Percentiles rank a stretch among this genome's conserved stretches.
Evolutionary conservation across 23 tunicate species (phyloP).

Genomic region (Styela clava): DNA sequence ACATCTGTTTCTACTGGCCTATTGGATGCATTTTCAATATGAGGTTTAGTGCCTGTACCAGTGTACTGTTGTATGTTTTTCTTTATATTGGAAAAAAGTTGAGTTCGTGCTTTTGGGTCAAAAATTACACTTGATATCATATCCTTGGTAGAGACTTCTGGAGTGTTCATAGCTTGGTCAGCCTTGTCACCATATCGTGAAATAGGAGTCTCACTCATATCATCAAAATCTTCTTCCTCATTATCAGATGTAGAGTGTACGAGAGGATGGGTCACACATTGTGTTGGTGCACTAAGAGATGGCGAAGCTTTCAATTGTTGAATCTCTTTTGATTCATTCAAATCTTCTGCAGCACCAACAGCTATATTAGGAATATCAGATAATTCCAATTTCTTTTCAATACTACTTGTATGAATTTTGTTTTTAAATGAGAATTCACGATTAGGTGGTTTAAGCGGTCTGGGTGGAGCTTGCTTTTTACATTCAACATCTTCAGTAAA

Average conservation of each 20-base stretch:
- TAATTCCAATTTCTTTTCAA: neutral
- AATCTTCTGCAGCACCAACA: neutral
- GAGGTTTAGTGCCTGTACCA: neutral
- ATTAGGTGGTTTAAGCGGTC: neutral
- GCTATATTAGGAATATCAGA: neutral
- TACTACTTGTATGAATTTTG: too few species aligned
- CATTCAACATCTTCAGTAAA: neutral
- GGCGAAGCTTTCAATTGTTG: neutral
- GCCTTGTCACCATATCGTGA: neutral
- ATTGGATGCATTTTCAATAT: neutral
- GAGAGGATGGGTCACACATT: neutral
- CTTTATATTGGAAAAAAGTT: slow-evolving; percentile 3
- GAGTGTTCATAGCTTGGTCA: neutral
- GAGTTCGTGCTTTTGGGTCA: slow-evolving; percentile 21
- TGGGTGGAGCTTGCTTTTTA: neutral
- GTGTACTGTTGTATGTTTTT: slow-evolving; percentile 25
- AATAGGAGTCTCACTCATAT: neutral
- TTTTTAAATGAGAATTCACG: neutral
- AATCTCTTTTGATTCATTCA: neutral
- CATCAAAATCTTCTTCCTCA: neutral
- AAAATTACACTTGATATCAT: slow-evolving; percentile 24
- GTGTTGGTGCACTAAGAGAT: neutral
- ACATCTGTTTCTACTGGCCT: too few species aligned
- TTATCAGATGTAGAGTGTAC: neutral
- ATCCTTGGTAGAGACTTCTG: neutral